These are phyloP conservation scores for Drosophila bunnanda DNA, from an alignment of 2,888 invertebrate species.

Conservation along the genomic window DNA sequence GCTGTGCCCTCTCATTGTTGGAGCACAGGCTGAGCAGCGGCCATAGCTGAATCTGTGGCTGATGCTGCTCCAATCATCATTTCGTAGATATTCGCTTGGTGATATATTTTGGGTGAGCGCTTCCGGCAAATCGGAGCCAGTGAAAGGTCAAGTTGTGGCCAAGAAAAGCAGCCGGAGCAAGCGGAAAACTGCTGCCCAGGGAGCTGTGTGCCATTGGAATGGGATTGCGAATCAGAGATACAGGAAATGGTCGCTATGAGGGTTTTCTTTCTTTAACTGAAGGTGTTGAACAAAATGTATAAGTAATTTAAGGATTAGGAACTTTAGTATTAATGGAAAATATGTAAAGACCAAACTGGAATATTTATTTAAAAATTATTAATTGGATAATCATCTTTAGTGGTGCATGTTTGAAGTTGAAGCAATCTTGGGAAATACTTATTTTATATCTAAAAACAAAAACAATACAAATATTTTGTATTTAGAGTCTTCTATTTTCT, in stretches of 20 bases:
- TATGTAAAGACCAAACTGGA: no score
- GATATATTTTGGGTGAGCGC: slow-evolving; percentile 79
- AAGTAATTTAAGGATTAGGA: not conserved
- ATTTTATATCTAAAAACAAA: no score
- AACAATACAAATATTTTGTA: no score
- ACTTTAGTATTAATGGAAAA: not conserved
- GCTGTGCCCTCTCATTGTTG: slow-evolving; percentile 41
- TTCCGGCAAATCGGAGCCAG: slow-evolving; percentile 74
- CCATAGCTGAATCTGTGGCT: slow-evolving; percentile 32
- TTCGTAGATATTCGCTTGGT: slow-evolving; percentile 76
- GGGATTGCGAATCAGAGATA: slow-evolving; percentile 31
- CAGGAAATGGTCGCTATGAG: not conserved
- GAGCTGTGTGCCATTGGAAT: slow-evolving; percentile 59
- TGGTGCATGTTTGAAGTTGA: no score
- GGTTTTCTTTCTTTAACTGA: not conserved
- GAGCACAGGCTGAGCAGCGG: slow-evolving; percentile 55
- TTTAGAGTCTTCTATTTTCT: no score
- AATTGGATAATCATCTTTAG: no score
- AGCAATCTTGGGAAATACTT: no score
- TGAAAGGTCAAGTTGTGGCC: slow-evolving; percentile 75
- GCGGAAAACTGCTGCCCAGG: slow-evolving; percentile 67
- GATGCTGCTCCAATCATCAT: slow-evolving; percentile 74
- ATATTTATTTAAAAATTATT: not conserved
- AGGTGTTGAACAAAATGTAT: not conserved
- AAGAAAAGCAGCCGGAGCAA: slow-evolving; percentile 59